Base-by-base conservation (phyloP, 1,140 invertebrate species). In the Belonocnema kinseyi region DNA sequence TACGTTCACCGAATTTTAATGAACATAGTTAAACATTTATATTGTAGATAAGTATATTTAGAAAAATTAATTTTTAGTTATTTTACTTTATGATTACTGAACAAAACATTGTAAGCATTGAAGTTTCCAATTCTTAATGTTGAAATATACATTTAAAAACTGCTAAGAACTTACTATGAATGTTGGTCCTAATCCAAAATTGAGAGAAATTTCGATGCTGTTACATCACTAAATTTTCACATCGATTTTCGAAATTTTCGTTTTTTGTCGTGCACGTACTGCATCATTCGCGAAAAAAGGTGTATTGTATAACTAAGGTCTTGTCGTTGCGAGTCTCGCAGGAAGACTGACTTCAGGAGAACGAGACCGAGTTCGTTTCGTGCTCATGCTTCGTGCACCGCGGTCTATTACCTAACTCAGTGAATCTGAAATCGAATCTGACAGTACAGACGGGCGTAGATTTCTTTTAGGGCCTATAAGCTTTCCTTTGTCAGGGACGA, bases 351-450 rank as follows among this genome's bases (percentile, higher is more conserved):
- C 77, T 73, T 73, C 75, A 76, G 77, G 26, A 33, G 26, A 33
- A 3, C 2, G 26, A 73, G 82, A 81, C 80, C 79, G 78, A 77
- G 72, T 75, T 73, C 76, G 77, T 73, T 72, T 80, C 77, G 78
- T 80, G 76, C 77, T 74, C 73, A 50, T 66, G 72, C 73, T 66
- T 80, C 82, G 79, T 75, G 72, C 77, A 81, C 72, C 75, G 72
- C 75, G 19, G 53, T 70, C 51, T 56, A 78, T 85, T 85, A 85
- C 83, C 80, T 83, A 85, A 85, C 83, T 80, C 72, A 51, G 73
- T 51, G 73, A 72, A 73, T 56, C 56, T 46, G 75, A 79, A 77
- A 76, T 75, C 72, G 75, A 82, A 78, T 82, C 78, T 79, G 50
- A 76, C 70, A 66, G 75, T 76, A 72, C 8, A 74, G 40, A 11